Evolutionary conservation across 2,888 invertebrate species (phyloP).

Genomic region (Lycia hirtaria): DNA sequence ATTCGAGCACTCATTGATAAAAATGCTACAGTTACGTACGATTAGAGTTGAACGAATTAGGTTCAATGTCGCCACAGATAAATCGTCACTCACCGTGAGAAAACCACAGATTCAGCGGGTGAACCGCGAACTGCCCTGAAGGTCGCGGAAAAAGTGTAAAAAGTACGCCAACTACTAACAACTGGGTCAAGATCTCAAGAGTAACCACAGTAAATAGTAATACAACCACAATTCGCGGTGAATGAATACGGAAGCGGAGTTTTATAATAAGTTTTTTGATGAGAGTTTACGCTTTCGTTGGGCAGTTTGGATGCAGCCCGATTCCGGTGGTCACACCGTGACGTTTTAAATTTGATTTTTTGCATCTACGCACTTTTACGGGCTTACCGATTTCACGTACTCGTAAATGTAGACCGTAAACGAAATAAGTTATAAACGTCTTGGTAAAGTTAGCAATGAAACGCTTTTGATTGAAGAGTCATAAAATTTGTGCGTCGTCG

Average conservation of each 20-base stretch:
- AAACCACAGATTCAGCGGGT: slow-evolving; percentile 44
- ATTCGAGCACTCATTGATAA: slow-evolving; percentile 17
- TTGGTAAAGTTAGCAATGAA: too few relatives aligned
- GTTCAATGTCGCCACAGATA: slow-evolving; percentile 52
- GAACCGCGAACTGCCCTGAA: slow-evolving; percentile 44
- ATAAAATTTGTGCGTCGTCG: too few relatives aligned
- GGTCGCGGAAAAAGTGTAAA: slow-evolving; percentile 73
- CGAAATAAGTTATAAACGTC: too few relatives aligned
- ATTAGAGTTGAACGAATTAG: slow-evolving; percentile 39
- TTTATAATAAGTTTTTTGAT: slow-evolving; percentile 39
- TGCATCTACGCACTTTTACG: slow-evolving; percentile 19
- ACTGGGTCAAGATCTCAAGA: slow-evolving; percentile 64
- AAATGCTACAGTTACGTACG: slow-evolving; percentile 36
- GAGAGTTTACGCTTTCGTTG: slow-evolving; percentile 36
- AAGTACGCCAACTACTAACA: slow-evolving; percentile 49
- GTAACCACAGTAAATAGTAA: too few relatives aligned
- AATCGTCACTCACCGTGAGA: slow-evolving; percentile 56
- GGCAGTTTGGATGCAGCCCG: slow-evolving; percentile 14
- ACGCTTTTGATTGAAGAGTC: too few relatives aligned
- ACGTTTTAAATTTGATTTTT: slow-evolving; percentile 25
- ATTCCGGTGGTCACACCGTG: slow-evolving; percentile 26
- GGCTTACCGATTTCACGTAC: neutral
- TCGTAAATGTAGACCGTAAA: too few relatives aligned
- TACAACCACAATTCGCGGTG: slow-evolving; percentile 42
- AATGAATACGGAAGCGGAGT: slow-evolving; percentile 41